phyloP scores from a whole-genome alignment of 1,140 invertebrate species.

The Drosophila insularis region DNA sequence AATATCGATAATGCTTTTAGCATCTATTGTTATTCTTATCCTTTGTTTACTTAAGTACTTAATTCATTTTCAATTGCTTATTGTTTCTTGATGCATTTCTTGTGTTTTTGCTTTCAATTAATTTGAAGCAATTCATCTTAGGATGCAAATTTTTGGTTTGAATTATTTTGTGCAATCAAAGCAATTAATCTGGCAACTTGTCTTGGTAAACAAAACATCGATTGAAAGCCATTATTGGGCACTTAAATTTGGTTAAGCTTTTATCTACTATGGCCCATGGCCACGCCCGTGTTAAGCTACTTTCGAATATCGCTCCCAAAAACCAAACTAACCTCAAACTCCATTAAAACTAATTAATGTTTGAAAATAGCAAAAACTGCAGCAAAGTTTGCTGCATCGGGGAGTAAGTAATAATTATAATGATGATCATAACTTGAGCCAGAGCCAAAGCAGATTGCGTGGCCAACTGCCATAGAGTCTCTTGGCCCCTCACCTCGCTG shows the following conservation, averaged over 20 bases:
- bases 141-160: no score
- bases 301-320: constrained; percentile 20
- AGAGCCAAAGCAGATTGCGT: constrained; percentile 40
- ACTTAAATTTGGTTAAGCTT: constrained; percentile 15
- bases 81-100: no score
- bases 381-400: constrained; percentile 32
- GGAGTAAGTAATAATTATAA: constrained; percentile 47
- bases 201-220: background rate
- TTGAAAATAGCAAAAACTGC: constrained; percentile 34
- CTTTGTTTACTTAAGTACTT: no score
- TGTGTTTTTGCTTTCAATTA: no score
- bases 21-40: no score
- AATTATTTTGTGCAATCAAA: no score
- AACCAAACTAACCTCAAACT: constrained; percentile 26
- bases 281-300: background rate
- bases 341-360: constrained; percentile 71
- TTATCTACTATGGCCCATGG: background rate
- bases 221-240: constrained; percentile 1
- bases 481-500: background rate
- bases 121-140: no score
- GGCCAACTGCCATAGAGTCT: background rate
- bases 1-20: no score
- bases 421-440: constrained; percentile 38
- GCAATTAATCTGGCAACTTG: no score
- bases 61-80: no score